Conservation (phyloP, 2,888 invertebrate species). For the Eupithecia subfuscata region DNA sequence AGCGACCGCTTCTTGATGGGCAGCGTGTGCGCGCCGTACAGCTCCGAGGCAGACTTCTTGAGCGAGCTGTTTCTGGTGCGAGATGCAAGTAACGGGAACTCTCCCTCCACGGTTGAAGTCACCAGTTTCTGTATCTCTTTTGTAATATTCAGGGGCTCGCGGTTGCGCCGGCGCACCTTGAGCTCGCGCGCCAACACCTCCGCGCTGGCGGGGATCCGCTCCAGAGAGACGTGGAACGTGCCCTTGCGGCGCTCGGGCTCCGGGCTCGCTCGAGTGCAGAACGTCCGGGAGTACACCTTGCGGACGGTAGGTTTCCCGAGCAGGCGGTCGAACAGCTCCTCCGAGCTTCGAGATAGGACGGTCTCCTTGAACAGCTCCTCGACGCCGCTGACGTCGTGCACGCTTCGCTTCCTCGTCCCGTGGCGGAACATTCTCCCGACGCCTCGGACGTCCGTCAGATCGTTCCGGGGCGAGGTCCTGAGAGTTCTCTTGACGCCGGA, state of each 20-base stretch:
- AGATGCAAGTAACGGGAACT: conserved; percentile 48
- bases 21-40: conserved; percentile 58
- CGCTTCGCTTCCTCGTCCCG: conserved; percentile 44
- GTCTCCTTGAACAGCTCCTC: conserved; percentile 65
- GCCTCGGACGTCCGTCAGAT: conserved; percentile 65
- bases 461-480: conserved; percentile 60
- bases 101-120: conserved; percentile 62
- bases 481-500: conserved; percentile 64
- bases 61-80: conserved; percentile 51
- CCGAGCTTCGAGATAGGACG: conserved; percentile 41
- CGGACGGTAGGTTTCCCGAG: conserved; percentile 60
- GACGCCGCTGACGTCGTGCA: conserved; percentile 67
- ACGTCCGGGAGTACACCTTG: conserved; percentile 66
- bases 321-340: conserved; percentile 61
- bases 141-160: conserved; percentile 40
- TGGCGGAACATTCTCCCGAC: conserved; percentile 58
- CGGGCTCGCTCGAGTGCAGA: conserved; percentile 43
- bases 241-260: conserved; percentile 46
- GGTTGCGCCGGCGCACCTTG: conserved; percentile 49
- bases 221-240: conserved; percentile 58
- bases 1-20: conserved; percentile 72
- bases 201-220: conserved; percentile 51
- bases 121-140: conserved; percentile 60
- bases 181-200: conserved; percentile 65
- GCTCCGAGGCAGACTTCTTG: conserved; percentile 53